phyloP scores from a whole-genome alignment of 2,113 vertebrate species.

The Taurulus bubalis region DNA sequence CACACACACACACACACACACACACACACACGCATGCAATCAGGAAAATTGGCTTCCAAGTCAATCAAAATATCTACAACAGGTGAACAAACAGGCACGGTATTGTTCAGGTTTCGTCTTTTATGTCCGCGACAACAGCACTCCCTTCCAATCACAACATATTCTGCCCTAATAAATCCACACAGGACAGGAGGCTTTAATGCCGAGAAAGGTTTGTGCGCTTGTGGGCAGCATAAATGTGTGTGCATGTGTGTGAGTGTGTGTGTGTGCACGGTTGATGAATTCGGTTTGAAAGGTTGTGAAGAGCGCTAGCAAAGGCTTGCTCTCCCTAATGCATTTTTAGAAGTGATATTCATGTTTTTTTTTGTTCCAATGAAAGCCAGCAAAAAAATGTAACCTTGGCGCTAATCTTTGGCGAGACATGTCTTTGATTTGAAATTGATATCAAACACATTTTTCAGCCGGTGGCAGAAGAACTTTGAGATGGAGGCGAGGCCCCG shows the following conservation, averaged over 20 bases:
- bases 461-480: constrained; percentile 18
- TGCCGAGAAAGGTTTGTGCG: constrained; percentile 35
- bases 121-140: constrained; percentile 38
- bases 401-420: constrained; percentile 8
- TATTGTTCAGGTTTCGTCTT: constrained; percentile 24
- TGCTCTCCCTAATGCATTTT: constrained; percentile 57
- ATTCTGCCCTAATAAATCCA: constrained; percentile 62
- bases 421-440: constrained; percentile 28
- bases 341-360: constrained; percentile 57
- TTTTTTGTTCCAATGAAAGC: constrained; percentile 41
- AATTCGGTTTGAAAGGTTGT: constrained; percentile 65
- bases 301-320: constrained; percentile 25
- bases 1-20: background rate
- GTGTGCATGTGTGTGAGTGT: constrained; percentile 28
- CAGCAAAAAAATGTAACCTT: constrained; percentile 26
- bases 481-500: background rate
- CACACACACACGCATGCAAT: constrained; percentile 2
- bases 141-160: constrained; percentile 48
- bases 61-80: constrained; percentile 21
- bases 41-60: constrained; percentile 21
- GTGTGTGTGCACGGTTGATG: constrained; percentile 47
- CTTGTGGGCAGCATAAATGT: constrained; percentile 25
- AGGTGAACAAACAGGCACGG: constrained; percentile 25
- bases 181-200: constrained; percentile 38
- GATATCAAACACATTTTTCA: constrained; percentile 45